Evolutionary conservation across 2,888 invertebrate species (phyloP).

Genomic region (Dynastes grantii): DNA sequence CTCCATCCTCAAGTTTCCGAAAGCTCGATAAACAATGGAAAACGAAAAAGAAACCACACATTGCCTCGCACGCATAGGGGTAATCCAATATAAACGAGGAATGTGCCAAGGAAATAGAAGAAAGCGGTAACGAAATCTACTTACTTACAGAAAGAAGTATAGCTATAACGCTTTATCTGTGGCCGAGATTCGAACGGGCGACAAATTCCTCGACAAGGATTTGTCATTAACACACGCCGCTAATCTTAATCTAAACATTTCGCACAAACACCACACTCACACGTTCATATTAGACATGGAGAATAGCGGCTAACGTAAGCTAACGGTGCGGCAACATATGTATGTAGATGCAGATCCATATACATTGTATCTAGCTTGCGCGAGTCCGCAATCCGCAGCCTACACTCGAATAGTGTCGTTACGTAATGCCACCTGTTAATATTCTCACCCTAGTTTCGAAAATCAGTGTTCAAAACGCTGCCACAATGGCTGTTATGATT

Average conservation of each 20-base stretch:
- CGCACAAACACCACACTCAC: constrained; percentile 10
- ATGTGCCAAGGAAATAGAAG: no score
- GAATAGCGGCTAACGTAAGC: background rate
- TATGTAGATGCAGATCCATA: no score
- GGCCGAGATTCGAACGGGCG: constrained; percentile 18
- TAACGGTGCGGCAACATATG: no score
- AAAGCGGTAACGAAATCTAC: no score
- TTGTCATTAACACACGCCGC: constrained; percentile 44
- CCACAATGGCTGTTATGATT: constrained; percentile 35
- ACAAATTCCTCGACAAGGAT: constrained; percentile 38
- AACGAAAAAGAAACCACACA: no score
- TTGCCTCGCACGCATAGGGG: no score
- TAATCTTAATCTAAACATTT: constrained; percentile 44
- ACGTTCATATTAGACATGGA: background rate
- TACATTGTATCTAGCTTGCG: no score
- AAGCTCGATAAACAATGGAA: no score
- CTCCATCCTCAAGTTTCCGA: no score
- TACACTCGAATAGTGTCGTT: constrained; percentile 21
- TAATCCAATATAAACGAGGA: no score
- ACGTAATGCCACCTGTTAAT: constrained; percentile 43
- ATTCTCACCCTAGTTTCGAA: constrained; percentile 45
- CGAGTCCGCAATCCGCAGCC: background rate
- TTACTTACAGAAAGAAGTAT: no score
- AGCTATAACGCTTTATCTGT: background rate
- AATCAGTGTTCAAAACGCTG: constrained; percentile 22